Percentiles rank a stretch among this genome's conserved stretches.
Evolutionary conservation across 2,888 invertebrate genomes (phyloP).

Genomic region (Coronaproctus castanopsis): DNA sequence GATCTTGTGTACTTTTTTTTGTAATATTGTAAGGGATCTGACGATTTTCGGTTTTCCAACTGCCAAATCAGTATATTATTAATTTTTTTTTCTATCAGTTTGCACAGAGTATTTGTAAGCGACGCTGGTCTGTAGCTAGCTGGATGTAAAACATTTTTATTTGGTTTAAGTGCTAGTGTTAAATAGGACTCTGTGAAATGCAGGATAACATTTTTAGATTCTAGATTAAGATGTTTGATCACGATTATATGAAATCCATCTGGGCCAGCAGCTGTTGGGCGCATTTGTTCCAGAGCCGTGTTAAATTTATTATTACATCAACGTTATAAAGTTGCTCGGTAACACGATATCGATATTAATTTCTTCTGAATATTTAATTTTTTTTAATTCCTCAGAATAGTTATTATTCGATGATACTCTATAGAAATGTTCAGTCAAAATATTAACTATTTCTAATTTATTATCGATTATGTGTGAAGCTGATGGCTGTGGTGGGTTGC

Average conservation of each 20-base stretch:
- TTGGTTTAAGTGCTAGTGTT: not conserved
- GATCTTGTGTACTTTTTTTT: not conserved
- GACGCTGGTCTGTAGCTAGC: not conserved
- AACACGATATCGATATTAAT: too few relatives aligned
- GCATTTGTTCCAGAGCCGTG: not conserved
- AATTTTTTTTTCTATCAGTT: not conserved
- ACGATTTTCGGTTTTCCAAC: not conserved
- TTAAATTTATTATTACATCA: not conserved
- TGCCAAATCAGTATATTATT: not conserved
- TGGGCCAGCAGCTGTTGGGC: not conserved
- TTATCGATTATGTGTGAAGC: too few relatives aligned
- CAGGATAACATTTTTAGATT: not conserved
- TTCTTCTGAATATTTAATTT: not conserved
- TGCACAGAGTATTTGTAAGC: not conserved
- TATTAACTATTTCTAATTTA: not conserved
- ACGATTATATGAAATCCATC: not conserved
- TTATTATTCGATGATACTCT: not conserved
- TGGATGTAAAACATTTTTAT: not conserved
- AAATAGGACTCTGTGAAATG: not conserved
- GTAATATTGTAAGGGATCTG: not conserved
- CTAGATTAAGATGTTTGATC: not conserved
- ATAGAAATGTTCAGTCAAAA: not conserved
- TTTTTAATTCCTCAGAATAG: not conserved
- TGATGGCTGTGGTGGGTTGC: too few relatives aligned
- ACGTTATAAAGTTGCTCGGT: not conserved